These are phyloP conservation scores for Ia io DNA, from an alignment of 2,113 vertebrate genomes.

Conservation along the genomic window DNA sequence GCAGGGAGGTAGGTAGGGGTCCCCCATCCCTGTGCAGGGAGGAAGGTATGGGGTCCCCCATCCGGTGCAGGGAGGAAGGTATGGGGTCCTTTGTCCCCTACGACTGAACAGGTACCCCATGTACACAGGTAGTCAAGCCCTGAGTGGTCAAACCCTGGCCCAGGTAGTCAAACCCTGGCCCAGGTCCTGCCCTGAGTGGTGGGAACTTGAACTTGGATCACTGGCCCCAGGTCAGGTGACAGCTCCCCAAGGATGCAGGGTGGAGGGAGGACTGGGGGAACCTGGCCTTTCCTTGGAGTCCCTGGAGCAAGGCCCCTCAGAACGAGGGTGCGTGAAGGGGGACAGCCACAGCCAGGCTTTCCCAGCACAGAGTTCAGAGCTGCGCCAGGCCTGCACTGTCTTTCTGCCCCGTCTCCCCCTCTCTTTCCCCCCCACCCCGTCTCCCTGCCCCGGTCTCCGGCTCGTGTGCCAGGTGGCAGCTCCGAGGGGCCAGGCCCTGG, in stretches of 20 bases:
- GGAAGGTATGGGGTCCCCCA: too few species aligned
- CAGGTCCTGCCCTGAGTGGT: fast-evolving
- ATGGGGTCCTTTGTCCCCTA: fast-evolving
- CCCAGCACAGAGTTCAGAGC: background rate
- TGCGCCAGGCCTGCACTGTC: fast-evolving
- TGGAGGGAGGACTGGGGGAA: background rate
- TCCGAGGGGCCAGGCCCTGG: too few species aligned
- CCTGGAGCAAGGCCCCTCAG: fast-evolving
- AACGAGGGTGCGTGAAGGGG: background rate
- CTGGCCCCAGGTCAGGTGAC: background rate
- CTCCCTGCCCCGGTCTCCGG: too few species aligned
- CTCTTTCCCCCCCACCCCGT: too few species aligned
- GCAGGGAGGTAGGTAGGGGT: too few species aligned
- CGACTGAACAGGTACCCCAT: background rate
- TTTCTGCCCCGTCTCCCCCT: background rate
- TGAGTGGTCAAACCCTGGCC: too few species aligned
- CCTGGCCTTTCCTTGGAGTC: background rate
- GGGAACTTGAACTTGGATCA: background rate
- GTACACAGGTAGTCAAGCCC: background rate
- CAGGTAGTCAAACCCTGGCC: too few species aligned
- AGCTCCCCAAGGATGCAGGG: background rate
- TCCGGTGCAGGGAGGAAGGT: background rate
- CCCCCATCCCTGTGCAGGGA: too few species aligned
- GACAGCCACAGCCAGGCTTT: background rate
- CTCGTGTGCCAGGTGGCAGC: too few species aligned